Base-by-base conservation (phyloP, 2,888 invertebrate species). In the Crossocerus cetratus region DNA sequence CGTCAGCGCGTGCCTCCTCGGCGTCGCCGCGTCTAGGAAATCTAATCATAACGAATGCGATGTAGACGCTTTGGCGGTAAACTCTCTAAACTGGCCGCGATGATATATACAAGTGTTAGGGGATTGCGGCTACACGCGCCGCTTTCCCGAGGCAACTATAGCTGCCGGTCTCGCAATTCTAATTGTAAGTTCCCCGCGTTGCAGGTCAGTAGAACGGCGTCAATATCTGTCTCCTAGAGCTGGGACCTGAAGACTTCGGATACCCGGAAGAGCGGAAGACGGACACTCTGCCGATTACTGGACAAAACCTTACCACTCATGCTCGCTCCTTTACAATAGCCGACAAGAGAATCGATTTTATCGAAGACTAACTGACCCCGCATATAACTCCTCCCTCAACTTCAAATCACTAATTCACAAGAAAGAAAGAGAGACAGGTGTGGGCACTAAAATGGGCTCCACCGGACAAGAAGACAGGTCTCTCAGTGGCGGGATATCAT, bases 401-500 rank as follows among this genome's bases (percentile, higher is more conserved):
- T 14, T 5, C 57, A 22, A 21, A 59, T 56, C 21, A 22, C 45
- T 45, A 4, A 56, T 45, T 55, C 42, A 71, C 20, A 32, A 32
- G 32, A 32, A 32, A 32, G 32, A 32, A 4, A 32, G 32, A 32
- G 32, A 32, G 32, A 32, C 8, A n/a, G 49, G 3, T 68, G 18
- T 16, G 49, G 13, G n/a, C 49, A 16, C 5, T 14, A 81, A 71
- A 69, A 90, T 90, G 90, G 89, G 87, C 20, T 87, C 89, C 3
- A 86, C 90, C 2, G 80, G 86, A 69, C 87, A 86, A 42, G 83
- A 86, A 53, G 89, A 90, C 54, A 86, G 86, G 72, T 89, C 87
- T 11, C 81, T 90, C 2, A 81, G 85, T 56, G 78, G 82, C 59
- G 94, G 93, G 82, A 92, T 94, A 78, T 92, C 93, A 59, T 90